Conservation (phyloP, 2,113 vertebrate genomes). For the Amphiprion percula region DNA sequence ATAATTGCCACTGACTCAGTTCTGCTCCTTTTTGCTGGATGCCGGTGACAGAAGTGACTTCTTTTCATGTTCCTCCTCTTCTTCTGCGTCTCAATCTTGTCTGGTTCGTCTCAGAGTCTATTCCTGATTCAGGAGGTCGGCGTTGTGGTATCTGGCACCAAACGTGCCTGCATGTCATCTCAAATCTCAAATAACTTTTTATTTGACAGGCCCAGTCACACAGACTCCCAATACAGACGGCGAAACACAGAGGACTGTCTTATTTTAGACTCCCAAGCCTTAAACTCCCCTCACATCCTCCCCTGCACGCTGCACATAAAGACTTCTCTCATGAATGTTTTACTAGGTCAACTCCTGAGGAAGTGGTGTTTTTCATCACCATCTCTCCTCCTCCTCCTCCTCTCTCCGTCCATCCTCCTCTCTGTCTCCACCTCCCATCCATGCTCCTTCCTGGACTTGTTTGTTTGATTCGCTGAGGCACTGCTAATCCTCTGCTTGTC, state of each 20-base stretch:
- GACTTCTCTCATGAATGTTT: constrained; percentile 74
- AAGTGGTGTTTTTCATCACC: constrained; percentile 52
- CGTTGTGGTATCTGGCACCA: constrained; percentile 20
- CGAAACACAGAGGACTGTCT: constrained; percentile 51
- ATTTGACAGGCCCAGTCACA: constrained; percentile 43
- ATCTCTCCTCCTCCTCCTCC: constrained; percentile 1
- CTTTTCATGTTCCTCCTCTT: constrained; percentile 14
- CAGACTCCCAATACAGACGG: constrained; percentile 21
- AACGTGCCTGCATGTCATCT: constrained; percentile 38
- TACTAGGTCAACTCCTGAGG: constrained; percentile 68
- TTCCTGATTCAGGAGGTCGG: constrained; percentile 38
- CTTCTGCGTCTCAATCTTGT: background rate
- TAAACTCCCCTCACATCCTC: constrained; percentile 24
- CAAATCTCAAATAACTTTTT: constrained; percentile 52
- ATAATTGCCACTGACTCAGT: constrained; percentile 24
- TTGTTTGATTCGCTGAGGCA: constrained; percentile 71
- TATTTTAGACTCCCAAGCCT: constrained; percentile 63
- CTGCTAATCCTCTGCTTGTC: constrained; percentile 67
- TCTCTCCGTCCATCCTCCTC: constrained; percentile 33
- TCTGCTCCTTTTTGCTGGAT: constrained; percentile 7
- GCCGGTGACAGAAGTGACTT: background rate
- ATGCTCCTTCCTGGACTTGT: constrained; percentile 54
- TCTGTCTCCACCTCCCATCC: constrained; percentile 58
- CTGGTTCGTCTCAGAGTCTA: constrained; percentile 8
- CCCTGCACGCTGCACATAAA: constrained; percentile 40